Evolutionary conservation across 2,797 vertebrate species (phyloP).

Genomic region (Urophycis tenuis): DNA sequence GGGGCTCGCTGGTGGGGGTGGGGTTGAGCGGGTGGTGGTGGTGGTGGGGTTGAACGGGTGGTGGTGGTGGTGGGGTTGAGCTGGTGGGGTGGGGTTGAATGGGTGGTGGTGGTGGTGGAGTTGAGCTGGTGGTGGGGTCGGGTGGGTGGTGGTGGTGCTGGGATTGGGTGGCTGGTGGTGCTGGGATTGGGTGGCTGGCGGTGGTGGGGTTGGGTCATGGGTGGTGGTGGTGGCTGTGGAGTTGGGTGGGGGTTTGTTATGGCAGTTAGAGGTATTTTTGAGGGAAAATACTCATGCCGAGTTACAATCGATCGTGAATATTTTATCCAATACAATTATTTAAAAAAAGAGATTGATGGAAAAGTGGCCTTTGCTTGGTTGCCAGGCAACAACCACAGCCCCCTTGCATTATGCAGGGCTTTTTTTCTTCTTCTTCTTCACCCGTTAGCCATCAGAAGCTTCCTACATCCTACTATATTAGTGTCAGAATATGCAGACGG

Average conservation of each 20-base stretch:
- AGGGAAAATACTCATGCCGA: background rate
- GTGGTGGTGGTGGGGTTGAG: too few relatives aligned
- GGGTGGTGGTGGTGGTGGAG: too few relatives aligned
- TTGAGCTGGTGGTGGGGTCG: too few relatives aligned
- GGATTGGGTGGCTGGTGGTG: background rate
- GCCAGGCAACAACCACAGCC: background rate
- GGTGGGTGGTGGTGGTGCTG: background rate
- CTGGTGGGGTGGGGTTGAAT: too few relatives aligned
- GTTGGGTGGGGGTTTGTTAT: background rate
- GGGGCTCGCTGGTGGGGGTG: background rate
- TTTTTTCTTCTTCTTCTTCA: background rate
- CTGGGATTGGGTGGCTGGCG: too few relatives aligned
- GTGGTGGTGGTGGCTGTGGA: background rate
- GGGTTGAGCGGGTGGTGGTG: too few relatives aligned
- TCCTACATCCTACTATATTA: background rate
- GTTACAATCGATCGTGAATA: background rate
- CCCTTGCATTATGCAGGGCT: background rate
- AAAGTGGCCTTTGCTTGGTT: background rate
- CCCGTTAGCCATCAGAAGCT: constrained; percentile 3
- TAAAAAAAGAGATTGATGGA: background rate
- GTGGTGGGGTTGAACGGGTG: too few relatives aligned
- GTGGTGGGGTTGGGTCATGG: too few relatives aligned
- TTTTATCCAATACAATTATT: background rate
- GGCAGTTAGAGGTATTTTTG: background rate
- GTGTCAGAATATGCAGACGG: background rate